Percentiles rank a stretch among this genome's conserved stretches.
Conservation (phyloP, 2,888 invertebrate genomes). For the Tanypteryx hageni region DNA sequence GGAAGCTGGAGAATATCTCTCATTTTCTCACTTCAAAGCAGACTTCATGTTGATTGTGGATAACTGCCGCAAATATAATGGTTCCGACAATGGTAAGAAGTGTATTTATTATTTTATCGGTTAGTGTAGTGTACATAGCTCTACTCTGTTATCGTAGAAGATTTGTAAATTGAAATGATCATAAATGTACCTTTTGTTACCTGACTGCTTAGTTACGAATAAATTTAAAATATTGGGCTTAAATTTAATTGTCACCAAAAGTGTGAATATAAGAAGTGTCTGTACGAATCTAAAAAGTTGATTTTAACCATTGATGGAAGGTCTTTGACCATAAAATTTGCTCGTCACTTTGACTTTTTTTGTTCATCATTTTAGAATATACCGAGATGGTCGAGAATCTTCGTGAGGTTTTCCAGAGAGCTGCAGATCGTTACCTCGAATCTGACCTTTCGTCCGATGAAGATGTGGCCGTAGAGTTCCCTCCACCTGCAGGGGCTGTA, state of each 20-base stretch:
- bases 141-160: background rate
- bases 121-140: background rate
- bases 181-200: background rate
- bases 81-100: slow-evolving; percentile 90
- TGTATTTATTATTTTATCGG: background rate
- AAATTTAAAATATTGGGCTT: background rate
- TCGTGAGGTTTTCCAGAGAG: slow-evolving; percentile 87
- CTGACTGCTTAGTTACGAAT: background rate
- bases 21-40: slow-evolving; percentile 87
- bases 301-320: too few species aligned
- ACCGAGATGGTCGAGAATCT: slow-evolving; percentile 92
- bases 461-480: slow-evolving; percentile 72
- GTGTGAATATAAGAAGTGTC: background rate
- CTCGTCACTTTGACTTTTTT: background rate
- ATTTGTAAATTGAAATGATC: background rate
- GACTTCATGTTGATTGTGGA: slow-evolving; percentile 95
- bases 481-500: slow-evolving; percentile 8
- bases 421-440: slow-evolving; percentile 89
- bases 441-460: slow-evolving; percentile 87
- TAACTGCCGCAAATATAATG: slow-evolving; percentile 95
- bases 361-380: slow-evolving; percentile 81
- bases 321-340: too few species aligned
- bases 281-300: too few species aligned
- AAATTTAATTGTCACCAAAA: background rate
- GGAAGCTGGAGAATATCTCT: slow-evolving; percentile 87